phyloP scores from a whole-genome alignment of 2,113 vertebrate genomes.

The Anarrhichthys ocellatus region DNA sequence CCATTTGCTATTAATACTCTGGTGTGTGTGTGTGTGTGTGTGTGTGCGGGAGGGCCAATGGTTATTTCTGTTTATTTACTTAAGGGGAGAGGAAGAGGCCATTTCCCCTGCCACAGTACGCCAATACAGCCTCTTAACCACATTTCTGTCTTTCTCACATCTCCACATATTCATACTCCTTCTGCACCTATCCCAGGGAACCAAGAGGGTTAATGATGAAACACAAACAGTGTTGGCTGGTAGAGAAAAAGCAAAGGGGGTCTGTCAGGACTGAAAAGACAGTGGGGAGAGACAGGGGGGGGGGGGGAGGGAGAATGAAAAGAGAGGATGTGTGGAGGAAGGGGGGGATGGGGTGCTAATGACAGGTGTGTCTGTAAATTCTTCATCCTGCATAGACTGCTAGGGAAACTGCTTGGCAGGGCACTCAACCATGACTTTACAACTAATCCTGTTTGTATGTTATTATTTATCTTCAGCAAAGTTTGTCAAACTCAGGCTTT shows the following conservation, averaged over 20 bases:
- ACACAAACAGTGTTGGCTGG: constrained; percentile 66
- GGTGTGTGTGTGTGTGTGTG: constrained; percentile 22
- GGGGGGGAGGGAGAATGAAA: constrained; percentile 66
- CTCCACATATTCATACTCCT: constrained; percentile 53
- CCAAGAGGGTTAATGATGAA: constrained; percentile 76
- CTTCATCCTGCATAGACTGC: constrained; percentile 94
- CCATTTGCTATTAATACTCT: constrained; percentile 64
- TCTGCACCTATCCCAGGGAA: constrained; percentile 63
- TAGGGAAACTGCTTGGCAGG: constrained; percentile 91
- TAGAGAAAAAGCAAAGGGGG: constrained; percentile 38
- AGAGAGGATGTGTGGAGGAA: constrained; percentile 61
- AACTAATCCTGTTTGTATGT: constrained; percentile 99
- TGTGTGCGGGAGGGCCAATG: constrained; percentile 50
- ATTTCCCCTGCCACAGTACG: constrained; percentile 68
- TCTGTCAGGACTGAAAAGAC: constrained; percentile 71
- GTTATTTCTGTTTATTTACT: constrained; percentile 81
- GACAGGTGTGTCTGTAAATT: constrained; percentile 96
- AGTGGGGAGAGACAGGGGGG: constrained; percentile 59
- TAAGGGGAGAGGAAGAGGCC: constrained; percentile 63
- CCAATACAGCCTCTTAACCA: constrained; percentile 56
- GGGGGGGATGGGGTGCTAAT: constrained; percentile 80
- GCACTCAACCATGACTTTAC: constrained; percentile 95
- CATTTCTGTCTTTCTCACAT: constrained; percentile 48
- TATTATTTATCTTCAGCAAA: constrained; percentile 99
- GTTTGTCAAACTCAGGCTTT: constrained; percentile 99